Base-by-base conservation (phyloP, 2,888 invertebrate species). In the Achlya flavicornis region DNA sequence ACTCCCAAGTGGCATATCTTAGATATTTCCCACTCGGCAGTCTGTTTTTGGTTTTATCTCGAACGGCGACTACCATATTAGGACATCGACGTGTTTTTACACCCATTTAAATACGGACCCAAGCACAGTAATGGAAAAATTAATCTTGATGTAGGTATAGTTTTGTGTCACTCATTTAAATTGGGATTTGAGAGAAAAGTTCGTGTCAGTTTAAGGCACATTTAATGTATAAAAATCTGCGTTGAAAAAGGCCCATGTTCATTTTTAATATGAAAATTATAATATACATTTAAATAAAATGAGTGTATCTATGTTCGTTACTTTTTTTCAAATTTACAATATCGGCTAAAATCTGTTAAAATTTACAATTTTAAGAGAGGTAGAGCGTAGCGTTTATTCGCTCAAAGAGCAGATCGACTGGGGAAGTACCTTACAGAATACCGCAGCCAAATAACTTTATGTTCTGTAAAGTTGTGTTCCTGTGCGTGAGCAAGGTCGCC, bases 61-160 rank as follows among this genome's bases (percentile, higher is more conserved):
- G 66, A 68, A 71, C 75, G 48, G 46, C 62, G 63, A 68, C 65
- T 63, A 73, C 85, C 87, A 76, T 80, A 80, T 88, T 85, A 71
- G 87, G 87, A 63, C 74, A 73, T 66, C 78, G 80, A 73, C 83
- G 78, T 82, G 82, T 90, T 90, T 89, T 90, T 83, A 80, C 76
- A 76, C 73, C 67, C 65, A 58, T 69, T 86, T 81, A 74, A 81
- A 88, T 83, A 85, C 71, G 87, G 88, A 64, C 38, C 62, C 62
- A 66, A 65, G 71, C 77, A 79, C 80, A 68, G 76, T 84, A 85
- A 86, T 86, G 86, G 83, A 80, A 85, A 88, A 83, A 85, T 87
- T 85, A 85, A 84, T 90, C 89, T 88, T 86, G 85, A 88, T 86
- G 83, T n/a, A n/a, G n/a, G n/a, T 81, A 71, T 82, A 53, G 19